Evolutionary conservation across 1,140 invertebrate species (phyloP).

Genomic region (Dryas iulia): DNA sequence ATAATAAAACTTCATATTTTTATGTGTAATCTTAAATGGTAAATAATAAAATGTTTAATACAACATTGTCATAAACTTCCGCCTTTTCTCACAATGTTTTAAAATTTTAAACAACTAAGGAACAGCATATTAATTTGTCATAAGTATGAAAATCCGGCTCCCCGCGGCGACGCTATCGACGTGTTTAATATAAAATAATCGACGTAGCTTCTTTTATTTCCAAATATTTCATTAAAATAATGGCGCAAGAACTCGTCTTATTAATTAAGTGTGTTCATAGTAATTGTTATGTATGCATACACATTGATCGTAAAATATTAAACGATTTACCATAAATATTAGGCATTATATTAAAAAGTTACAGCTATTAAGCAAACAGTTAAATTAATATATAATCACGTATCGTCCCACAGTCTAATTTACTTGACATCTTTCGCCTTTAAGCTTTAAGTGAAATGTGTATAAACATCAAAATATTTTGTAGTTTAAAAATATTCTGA

Average conservation of each 20-base stretch:
- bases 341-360: not conserved
- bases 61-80: not conserved
- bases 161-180: conserved; percentile 9
- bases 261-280: not conserved
- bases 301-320: not conserved
- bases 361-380: not conserved
- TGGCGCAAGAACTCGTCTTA: conserved; percentile 9
- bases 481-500: too few relatives aligned
- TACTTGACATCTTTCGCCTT: not conserved
- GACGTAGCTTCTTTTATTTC: conserved; percentile 5
- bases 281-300: not conserved
- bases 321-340: not conserved
- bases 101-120: conserved; percentile 1
- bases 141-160: conserved; percentile 6
- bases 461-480: not conserved
- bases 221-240: conserved; percentile 11
- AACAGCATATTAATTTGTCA: conserved; percentile 8
- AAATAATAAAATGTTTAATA: too few relatives aligned
- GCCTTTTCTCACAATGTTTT: not conserved
- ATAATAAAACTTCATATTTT: too few relatives aligned
- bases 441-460: not conserved
- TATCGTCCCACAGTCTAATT: not conserved
- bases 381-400: not conserved
- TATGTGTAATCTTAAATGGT: too few relatives aligned
- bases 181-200: conserved; percentile 12